Conservation (phyloP, 2,797 vertebrate genomes). For the Pagetopsis macropterus region DNA sequence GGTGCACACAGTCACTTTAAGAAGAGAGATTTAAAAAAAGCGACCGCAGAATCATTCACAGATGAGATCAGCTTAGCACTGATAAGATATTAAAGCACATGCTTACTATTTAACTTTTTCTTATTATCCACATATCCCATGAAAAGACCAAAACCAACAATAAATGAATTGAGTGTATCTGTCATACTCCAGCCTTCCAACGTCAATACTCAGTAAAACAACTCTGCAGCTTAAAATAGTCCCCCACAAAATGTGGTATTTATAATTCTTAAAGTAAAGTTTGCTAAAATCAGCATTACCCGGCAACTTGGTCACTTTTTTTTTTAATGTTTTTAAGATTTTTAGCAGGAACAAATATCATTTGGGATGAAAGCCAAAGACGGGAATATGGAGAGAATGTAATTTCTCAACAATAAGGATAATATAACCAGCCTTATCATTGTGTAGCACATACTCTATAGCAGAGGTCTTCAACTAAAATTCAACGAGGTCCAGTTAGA, state of each 20-base stretch:
- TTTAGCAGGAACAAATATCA: not conserved
- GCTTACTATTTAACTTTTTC: not conserved
- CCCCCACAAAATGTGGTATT: not conserved
- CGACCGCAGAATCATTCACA: conserved; percentile 18
- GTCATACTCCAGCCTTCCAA: not conserved
- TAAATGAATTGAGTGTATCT: not conserved
- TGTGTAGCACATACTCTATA: conserved; percentile 10
- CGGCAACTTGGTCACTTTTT: not conserved
- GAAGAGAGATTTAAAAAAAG: conserved; percentile 7
- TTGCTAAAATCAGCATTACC: not conserved
- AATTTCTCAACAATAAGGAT: not conserved
- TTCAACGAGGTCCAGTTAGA: too few relatives aligned
- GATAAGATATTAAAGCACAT: not conserved
- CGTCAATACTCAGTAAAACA: not conserved
- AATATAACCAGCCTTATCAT: conserved; percentile 1
- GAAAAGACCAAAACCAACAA: not conserved
- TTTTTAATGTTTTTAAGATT: not conserved
- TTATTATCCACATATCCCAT: not conserved
- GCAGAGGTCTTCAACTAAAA: too few relatives aligned
- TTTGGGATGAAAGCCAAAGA: not conserved
- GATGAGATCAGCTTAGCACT: conserved; percentile 4
- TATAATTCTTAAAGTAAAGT: conserved; percentile 14
- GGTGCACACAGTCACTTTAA: conserved; percentile 31
- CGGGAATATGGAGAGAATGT: not conserved
- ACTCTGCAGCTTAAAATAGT: conserved; percentile 14